Percentiles rank a stretch among this genome's conserved stretches.
These are phyloP conservation scores for Fissipunctia ypsillon DNA, from an alignment of 2,888 invertebrate species.

Conservation along the genomic window DNA sequence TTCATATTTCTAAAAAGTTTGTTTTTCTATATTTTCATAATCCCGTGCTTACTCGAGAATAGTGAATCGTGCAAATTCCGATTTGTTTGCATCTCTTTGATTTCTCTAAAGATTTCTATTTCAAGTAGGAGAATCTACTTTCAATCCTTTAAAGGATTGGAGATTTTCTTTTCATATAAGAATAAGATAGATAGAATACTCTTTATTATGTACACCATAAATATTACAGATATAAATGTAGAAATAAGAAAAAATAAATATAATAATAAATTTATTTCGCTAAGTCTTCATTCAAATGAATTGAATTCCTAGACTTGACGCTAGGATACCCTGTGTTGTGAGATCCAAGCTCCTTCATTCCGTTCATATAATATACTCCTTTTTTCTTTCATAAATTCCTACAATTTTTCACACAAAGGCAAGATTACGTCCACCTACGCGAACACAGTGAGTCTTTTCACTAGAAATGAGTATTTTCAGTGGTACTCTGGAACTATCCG, in stretches of 20 bases:
- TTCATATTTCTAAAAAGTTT: neutral
- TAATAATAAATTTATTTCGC: no score
- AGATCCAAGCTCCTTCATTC: no score
- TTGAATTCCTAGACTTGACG: no score
- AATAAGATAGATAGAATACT: no score
- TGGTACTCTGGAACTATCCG: slow-evolving; percentile 6
- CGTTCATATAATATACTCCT: neutral
- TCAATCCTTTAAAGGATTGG: neutral
- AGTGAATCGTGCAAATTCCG: neutral
- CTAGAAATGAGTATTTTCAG: slow-evolving; percentile 17
- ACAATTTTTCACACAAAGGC: neutral
- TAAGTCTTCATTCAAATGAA: no score
- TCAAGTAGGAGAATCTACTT: neutral
- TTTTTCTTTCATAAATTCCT: neutral
- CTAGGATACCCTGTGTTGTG: no score
- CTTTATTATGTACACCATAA: no score
- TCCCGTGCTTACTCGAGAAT: neutral
- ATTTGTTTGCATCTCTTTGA: neutral
- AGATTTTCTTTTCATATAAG: neutral
- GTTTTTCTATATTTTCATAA: slow-evolving; percentile 5
- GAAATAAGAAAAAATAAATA: no score
- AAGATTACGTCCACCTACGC: neutral
- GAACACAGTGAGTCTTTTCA: neutral
- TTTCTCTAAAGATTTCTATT: neutral
- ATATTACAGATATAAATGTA: no score